Evolutionary conservation across 2,797 vertebrate genomes (phyloP).

Genomic region (Melanogrammus aeglefinus): DNA sequence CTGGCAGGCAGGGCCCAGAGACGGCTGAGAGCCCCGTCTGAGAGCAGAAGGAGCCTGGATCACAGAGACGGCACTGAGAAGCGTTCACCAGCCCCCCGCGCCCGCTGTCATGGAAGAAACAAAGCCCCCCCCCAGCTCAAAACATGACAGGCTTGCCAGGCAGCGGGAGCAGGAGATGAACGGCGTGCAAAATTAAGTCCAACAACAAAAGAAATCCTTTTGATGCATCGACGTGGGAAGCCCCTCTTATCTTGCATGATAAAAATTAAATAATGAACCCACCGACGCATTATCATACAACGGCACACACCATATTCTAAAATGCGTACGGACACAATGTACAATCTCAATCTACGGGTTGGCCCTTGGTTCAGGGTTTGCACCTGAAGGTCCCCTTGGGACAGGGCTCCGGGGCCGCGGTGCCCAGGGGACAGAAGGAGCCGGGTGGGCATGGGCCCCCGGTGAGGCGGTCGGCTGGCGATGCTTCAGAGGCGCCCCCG

Average conservation of each 20-base stretch:
- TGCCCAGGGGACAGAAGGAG: conserved; percentile 74
- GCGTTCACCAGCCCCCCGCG: conserved; percentile 56
- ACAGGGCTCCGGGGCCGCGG: conserved; percentile 62
- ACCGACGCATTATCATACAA: not conserved
- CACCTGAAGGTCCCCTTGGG: conserved; percentile 64
- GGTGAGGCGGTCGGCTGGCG: conserved; percentile 54
- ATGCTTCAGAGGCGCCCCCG: conserved; percentile 55
- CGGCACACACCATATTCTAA: not conserved
- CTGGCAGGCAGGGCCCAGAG: conserved; percentile 73
- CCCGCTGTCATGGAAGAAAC: conserved; percentile 52
- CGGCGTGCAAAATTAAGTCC: not conserved
- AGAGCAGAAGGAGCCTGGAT: conserved; percentile 74
- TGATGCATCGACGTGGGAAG: not conserved
- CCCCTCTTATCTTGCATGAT: not conserved
- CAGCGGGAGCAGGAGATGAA: not conserved
- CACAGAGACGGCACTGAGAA: conserved; percentile 71
- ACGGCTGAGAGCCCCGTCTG: conserved; percentile 65
- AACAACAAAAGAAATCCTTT: not conserved
- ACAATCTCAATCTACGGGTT: not conserved
- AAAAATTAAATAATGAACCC: not conserved
- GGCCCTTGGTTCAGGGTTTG: not conserved
- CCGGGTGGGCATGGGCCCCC: conserved; percentile 68
- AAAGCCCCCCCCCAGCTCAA: not conserved
- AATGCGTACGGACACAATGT: not conserved
- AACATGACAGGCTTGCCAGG: not conserved